Evolutionary conservation across 2,113 vertebrate species (phyloP).

Genomic region (Catharus fuscescens): DNA sequence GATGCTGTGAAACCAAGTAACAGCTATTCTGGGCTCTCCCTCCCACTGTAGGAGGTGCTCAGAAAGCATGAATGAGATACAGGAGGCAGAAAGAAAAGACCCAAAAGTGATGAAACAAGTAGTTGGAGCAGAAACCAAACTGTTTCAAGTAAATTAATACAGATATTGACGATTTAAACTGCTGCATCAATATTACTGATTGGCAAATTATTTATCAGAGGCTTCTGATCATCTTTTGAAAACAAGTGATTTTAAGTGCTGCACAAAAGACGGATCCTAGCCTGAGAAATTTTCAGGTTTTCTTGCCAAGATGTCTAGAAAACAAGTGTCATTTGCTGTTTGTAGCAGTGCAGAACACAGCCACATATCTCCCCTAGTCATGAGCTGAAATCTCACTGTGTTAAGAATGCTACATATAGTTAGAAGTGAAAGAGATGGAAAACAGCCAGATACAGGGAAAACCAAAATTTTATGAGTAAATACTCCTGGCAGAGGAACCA

Average conservation of each 20-base stretch:
- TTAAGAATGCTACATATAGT: neutral
- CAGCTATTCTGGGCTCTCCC: neutral
- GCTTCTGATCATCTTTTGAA: neutral
- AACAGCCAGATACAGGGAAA: neutral
- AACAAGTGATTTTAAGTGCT: neutral
- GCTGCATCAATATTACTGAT: neutral
- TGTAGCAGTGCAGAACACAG: neutral
- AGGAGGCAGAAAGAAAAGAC: neutral
- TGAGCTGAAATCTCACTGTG: neutral
- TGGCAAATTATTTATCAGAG: neutral
- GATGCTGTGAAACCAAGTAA: neutral
- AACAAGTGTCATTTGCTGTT: neutral
- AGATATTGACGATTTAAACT: neutral
- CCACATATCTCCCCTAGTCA: neutral
- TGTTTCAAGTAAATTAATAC: neutral
- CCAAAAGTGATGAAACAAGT: neutral
- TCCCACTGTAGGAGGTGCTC: neutral
- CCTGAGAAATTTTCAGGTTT: neutral
- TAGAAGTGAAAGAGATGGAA: neutral
- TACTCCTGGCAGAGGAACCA: neutral
- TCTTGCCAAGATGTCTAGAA: neutral
- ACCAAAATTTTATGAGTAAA: neutral
- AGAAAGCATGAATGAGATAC: neutral
- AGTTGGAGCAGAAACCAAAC: neutral
- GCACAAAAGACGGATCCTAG: neutral